Evolutionary conservation across 2,797 vertebrate genomes (phyloP).

Genomic region (Takifugu rubripes): DNA sequence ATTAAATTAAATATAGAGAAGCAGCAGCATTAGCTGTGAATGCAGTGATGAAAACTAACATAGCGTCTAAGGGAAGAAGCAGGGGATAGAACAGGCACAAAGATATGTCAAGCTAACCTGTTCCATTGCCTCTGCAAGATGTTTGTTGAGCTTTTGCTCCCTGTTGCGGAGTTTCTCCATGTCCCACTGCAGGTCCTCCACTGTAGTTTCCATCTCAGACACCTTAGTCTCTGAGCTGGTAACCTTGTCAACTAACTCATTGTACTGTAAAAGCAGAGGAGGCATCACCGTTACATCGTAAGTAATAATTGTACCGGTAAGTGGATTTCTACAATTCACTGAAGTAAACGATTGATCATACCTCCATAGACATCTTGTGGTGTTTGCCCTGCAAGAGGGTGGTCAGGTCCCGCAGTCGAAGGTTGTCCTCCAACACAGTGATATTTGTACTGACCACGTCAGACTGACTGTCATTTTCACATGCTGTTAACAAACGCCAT

Average conservation of each 20-base stretch:
- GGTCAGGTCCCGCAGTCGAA: conserved; percentile 81
- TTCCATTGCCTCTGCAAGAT: conserved; percentile 90
- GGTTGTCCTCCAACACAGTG: conserved; percentile 82
- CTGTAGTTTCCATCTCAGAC: conserved; percentile 91
- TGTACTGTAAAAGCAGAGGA: conserved; percentile 74
- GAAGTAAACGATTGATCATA: conserved; percentile 32
- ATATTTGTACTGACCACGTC: conserved; percentile 67
- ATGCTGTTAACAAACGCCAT: conserved; percentile 52
- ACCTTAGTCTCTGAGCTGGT: conserved; percentile 92
- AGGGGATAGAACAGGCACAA: background rate
- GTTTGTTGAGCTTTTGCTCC: conserved; percentile 92
- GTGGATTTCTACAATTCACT: too few species aligned
- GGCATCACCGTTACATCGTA: background rate
- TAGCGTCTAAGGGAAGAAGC: background rate
- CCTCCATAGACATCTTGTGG: conserved; percentile 91
- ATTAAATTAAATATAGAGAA: background rate
- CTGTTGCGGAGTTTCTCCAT: conserved; percentile 92
- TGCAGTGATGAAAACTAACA: conserved; percentile 1
- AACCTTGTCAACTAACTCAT: conserved; percentile 92
- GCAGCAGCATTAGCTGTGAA: background rate
- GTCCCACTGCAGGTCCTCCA: conserved; percentile 95
- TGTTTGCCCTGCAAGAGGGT: conserved; percentile 88
- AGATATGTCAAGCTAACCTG: conserved; percentile 71
- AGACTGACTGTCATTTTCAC: conserved; percentile 72
- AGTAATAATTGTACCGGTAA: too few species aligned